phyloP scores from a whole-genome alignment of 1,140 invertebrate species.

The Araneus ventricosus region DNA sequence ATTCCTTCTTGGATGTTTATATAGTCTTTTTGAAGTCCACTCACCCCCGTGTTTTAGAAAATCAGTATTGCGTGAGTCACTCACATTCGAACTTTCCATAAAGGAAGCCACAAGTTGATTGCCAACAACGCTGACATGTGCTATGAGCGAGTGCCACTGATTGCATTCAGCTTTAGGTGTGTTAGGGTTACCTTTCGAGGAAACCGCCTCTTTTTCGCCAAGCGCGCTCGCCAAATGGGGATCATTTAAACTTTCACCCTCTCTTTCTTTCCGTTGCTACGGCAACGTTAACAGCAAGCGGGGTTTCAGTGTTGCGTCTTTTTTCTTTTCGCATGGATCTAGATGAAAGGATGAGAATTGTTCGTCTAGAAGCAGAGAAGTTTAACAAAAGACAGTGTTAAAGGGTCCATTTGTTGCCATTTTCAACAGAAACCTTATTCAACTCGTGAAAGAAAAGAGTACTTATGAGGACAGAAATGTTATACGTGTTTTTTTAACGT shows the following conservation, averaged over 20 bases:
- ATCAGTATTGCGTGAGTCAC: conserved; percentile 52
- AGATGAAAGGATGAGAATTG: background rate
- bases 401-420: background rate
- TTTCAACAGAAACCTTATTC: background rate
- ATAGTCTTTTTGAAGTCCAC: conserved; percentile 31
- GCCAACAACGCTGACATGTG: conserved; percentile 33
- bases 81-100: conserved; percentile 46
- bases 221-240: background rate
- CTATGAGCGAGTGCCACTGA: conserved; percentile 15
- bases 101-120: background rate
- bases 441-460: no score
- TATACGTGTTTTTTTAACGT: no score
- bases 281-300: conserved; percentile 28
- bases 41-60: conserved; percentile 58
- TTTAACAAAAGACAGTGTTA: background rate
- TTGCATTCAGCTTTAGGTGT: conserved; percentile 46
- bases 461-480: no score
- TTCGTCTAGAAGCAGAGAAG: background rate
- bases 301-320: background rate
- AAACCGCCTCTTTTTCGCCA: conserved; percentile 21
- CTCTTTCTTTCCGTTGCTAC: background rate
- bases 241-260: background rate
- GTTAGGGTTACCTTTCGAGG: conserved; percentile 18
- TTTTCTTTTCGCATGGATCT: background rate
- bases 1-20: background rate